phyloP scores from a whole-genome alignment of 2,797 vertebrate species.

The Catamblyrhynchus diadema region DNA sequence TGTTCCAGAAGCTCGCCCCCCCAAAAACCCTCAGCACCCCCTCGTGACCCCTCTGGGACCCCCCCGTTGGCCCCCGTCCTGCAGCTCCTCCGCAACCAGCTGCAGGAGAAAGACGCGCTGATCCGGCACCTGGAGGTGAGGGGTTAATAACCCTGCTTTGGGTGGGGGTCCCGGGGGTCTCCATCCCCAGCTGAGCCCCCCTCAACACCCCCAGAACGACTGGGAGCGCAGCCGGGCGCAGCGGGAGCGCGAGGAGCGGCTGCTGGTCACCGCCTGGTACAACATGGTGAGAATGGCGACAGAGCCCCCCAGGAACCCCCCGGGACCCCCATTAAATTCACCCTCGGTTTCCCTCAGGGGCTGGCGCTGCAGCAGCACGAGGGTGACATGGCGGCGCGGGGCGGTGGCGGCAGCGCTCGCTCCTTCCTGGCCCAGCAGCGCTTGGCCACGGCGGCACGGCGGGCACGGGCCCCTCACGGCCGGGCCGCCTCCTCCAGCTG shows the following conservation, averaged over 20 bases:
- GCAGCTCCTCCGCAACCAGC: neutral
- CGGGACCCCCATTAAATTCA: too few relatives aligned
- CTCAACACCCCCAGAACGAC: neutral
- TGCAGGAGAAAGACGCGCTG: neutral
- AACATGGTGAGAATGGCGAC: neutral
- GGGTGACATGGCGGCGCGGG: fast-evolving
- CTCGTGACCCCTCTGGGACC: fast-evolving
- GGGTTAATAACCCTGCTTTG: too few relatives aligned
- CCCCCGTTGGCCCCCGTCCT: neutral
- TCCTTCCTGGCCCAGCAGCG: neutral
- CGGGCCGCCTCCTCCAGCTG: neutral
- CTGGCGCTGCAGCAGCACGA: neutral
- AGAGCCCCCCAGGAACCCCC: neutral
- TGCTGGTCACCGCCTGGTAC: neutral
- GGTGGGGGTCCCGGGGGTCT: neutral
- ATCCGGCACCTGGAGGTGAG: neutral
- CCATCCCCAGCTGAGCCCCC: neutral
- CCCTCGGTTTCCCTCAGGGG: too few relatives aligned
- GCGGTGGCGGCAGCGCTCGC: neutral
- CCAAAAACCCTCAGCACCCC: fast-evolving
- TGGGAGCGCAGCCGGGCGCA: neutral
- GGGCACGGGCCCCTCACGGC: neutral
- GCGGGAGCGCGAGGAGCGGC: neutral
- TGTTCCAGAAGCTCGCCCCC: neutral
- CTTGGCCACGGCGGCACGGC: neutral